phyloP scores from a whole-genome alignment of 2,888 invertebrate genomes.

The Agonopterix arenella region DNA sequence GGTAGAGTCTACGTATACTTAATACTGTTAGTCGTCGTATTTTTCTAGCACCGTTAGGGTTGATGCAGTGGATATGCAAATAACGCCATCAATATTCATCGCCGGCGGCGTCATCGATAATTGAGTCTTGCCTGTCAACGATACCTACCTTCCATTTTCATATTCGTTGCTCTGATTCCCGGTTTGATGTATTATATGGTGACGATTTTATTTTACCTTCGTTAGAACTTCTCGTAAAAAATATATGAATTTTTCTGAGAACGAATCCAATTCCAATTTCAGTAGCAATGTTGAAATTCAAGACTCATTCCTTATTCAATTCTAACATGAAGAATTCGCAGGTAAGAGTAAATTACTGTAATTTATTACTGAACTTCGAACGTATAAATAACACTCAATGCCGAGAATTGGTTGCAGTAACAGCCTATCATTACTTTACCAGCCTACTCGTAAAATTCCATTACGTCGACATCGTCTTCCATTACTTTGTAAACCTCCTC shows the following conservation, averaged over 20 bases:
- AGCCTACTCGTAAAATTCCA: conserved; percentile 12
- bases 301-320: too few relatives aligned
- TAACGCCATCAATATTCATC: conserved; percentile 63
- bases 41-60: conserved; percentile 17
- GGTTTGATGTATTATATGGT: not conserved
- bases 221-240: too few relatives aligned
- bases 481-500: conserved; percentile 7
- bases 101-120: conserved; percentile 48
- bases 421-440: conserved; percentile 2
- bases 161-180: conserved; percentile 27
- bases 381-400: too few relatives aligned
- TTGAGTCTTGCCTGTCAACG: conserved; percentile 52
- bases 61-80: conserved; percentile 52
- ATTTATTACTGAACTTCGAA: too few relatives aligned
- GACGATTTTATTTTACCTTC: not conserved
- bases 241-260: too few relatives aligned
- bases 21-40: not conserved
- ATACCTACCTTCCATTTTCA: conserved; percentile 41
- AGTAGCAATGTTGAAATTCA: too few relatives aligned
- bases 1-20: too few relatives aligned
- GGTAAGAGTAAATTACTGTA: too few relatives aligned
- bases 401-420: not conserved
- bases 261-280: too few relatives aligned
- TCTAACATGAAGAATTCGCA: too few relatives aligned
- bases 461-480: conserved; percentile 6